Conservation (phyloP, 1,140 invertebrate species). For the Oncopodura yosiiana region DNA sequence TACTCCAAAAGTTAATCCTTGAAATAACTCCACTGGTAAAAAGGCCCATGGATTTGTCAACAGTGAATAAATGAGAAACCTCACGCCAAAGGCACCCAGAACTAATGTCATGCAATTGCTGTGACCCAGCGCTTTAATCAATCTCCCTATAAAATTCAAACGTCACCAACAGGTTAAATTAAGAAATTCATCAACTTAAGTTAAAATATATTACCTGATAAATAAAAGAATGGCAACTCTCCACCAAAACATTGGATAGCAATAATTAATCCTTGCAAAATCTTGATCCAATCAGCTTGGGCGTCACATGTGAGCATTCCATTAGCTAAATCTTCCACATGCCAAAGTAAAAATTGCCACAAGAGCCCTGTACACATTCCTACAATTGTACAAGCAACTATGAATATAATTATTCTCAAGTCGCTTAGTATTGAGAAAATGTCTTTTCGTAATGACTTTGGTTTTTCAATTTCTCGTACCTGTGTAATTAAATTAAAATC, state of each 20-base stretch:
- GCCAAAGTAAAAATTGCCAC: slow-evolving; percentile 82
- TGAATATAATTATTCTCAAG: slow-evolving; percentile 54
- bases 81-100: slow-evolving; percentile 58
- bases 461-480: slow-evolving; percentile 34
- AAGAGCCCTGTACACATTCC: slow-evolving; percentile 74
- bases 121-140: slow-evolving; percentile 73
- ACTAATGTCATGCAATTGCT: slow-evolving; percentile 69
- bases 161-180: neutral
- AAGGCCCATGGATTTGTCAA: slow-evolving; percentile 69
- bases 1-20: slow-evolving; percentile 78
- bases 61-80: slow-evolving; percentile 73
- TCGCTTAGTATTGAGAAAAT: slow-evolving; percentile 53
- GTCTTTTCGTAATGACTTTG: slow-evolving; percentile 40
- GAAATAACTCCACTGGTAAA: slow-evolving; percentile 71
- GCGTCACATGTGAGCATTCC: slow-evolving; percentile 31
- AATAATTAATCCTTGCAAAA: slow-evolving; percentile 66
- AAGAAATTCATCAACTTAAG: neutral
- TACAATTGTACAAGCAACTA: slow-evolving; percentile 66
- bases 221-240: slow-evolving; percentile 80
- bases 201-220: slow-evolving; percentile 49
- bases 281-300: slow-evolving; percentile 49
- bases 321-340: slow-evolving; percentile 58
- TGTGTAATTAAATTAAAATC: neutral
- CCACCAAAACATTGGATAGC: slow-evolving; percentile 72
- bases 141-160: slow-evolving; percentile 45